phyloP scores from a whole-genome alignment of 2,797 vertebrate species.

The Thalassophryne amazonica region DNA sequence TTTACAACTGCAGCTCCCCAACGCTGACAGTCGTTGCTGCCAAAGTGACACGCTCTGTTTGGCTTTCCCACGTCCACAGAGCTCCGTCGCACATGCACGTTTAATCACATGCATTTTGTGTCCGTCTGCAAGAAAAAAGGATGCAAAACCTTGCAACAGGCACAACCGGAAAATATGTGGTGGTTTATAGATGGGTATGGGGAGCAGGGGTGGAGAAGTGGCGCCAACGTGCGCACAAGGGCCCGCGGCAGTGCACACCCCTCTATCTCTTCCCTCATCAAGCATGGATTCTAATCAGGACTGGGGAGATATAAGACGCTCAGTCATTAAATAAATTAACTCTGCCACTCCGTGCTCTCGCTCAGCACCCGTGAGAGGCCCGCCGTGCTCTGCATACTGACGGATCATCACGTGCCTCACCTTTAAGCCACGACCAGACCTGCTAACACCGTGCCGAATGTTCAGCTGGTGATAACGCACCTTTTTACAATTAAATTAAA shows the following conservation, averaged over 20 bases:
- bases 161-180: conserved; percentile 23
- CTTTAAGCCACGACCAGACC: conserved; percentile 43
- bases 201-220: background rate
- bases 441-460: too few species aligned
- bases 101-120: conserved; percentile 51
- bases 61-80: conserved; percentile 78
- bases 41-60: conserved; percentile 79
- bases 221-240: conserved; percentile 37
- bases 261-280: conserved; percentile 78
- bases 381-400: conserved; percentile 73
- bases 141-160: conserved; percentile 23
- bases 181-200: conserved; percentile 8
- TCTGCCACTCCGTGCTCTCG: conserved; percentile 76
- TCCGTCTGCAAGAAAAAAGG: conserved; percentile 32
- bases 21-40: conserved; percentile 72
- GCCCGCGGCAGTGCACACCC: conserved; percentile 62
- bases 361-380: conserved; percentile 66
- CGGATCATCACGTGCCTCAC: conserved; percentile 42
- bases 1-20: conserved; percentile 74
- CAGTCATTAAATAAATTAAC: conserved; percentile 85
- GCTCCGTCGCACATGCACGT: conserved; percentile 36
- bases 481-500: conserved; percentile 58
- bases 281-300: conserved; percentile 81
- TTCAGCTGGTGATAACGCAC: too few species aligned
- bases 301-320: conserved; percentile 79